A percentile compares a stretch with the other conserved stretches of the same genome.
Conservation (phyloP, 1,140 invertebrate species). For the Drosophila varians region DNA sequence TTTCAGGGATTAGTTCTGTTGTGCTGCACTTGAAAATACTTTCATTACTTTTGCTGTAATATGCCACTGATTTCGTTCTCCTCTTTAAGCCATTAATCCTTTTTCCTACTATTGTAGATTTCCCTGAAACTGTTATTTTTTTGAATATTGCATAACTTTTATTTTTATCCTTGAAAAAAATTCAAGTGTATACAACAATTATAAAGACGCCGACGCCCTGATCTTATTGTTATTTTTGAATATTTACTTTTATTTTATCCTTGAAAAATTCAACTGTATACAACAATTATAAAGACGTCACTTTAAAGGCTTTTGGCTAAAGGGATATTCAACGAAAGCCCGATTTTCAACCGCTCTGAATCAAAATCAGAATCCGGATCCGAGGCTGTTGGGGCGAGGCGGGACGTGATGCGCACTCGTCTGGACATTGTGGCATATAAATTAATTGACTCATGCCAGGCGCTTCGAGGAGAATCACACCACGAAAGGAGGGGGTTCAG, state of each 20-base stretch:
- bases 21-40: slow-evolving; percentile 7
- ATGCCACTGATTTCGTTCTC: background rate
- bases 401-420: slow-evolving; percentile 61
- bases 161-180: background rate
- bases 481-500: background rate
- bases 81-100: no score
- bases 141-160: background rate
- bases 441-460: slow-evolving; percentile 75
- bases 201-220: no score
- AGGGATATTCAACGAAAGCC: slow-evolving; percentile 22
- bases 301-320: slow-evolving; percentile 37
- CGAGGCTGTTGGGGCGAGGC: no score
- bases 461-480: slow-evolving; percentile 15
- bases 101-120: background rate
- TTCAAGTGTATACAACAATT: no score
- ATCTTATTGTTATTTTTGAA: no score
- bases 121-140: background rate
- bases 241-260: no score
- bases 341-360: background rate
- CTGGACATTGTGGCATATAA: slow-evolving; percentile 68
- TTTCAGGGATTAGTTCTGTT: background rate
- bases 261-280: no score
- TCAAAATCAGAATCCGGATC: background rate
- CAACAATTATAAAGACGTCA: background rate
- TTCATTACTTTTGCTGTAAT: background rate